phyloP scores from a whole-genome alignment of 2,888 invertebrate species.

The Euclidia mi region DNA sequence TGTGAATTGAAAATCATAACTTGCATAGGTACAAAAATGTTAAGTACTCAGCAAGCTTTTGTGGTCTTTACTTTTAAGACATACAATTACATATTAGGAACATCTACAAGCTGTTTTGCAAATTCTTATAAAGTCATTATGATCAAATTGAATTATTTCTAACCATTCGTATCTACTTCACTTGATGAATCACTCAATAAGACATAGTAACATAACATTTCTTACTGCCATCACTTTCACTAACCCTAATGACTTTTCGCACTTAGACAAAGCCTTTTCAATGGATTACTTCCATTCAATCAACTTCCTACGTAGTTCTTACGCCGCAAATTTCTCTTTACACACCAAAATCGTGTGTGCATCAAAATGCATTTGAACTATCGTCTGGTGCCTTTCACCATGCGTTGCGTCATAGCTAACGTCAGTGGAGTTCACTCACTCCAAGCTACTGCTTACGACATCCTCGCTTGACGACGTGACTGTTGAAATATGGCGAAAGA shows the following conservation, averaged over 20 bases:
- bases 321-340: neutral
- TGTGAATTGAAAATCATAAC: too few species aligned
- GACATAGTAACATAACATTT: neutral
- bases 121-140: too few species aligned
- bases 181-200: too few species aligned
- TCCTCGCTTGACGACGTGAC: conserved; percentile 36
- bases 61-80: too few species aligned
- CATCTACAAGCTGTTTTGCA: too few species aligned
- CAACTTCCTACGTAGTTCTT: neutral
- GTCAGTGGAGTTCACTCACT: conserved; percentile 72
- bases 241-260: conserved; percentile 14
- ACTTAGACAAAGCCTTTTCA: neutral
- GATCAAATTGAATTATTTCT: too few species aligned
- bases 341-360: conserved; percentile 21
- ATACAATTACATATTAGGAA: too few species aligned
- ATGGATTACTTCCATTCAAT: neutral
- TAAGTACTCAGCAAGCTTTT: too few species aligned
- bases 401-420: conserved; percentile 56
- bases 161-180: too few species aligned
- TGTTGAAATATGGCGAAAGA: conserved; percentile 39
- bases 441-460: conserved; percentile 58
- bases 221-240: conserved; percentile 14
- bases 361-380: conserved; percentile 45
- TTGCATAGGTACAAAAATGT: too few species aligned
- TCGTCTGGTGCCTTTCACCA: conserved; percentile 67